phyloP scores from a whole-genome alignment of 1,140 invertebrate species.

The Drosophila kikkawai region DNA sequence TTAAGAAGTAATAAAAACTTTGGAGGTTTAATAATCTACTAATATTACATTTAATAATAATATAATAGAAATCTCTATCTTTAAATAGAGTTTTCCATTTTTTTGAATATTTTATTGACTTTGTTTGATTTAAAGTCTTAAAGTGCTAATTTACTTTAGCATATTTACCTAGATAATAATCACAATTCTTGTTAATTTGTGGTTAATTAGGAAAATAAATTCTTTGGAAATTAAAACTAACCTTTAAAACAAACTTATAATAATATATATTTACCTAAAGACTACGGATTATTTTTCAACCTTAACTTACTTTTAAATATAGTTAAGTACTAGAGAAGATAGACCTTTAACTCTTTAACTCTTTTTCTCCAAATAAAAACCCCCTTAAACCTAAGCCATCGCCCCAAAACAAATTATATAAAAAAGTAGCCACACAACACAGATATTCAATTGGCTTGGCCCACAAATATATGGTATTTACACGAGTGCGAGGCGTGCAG shows the following conservation, averaged over 20 bases:
- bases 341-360: not conserved
- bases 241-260: too few species aligned
- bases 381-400: too few species aligned
- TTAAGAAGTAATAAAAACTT: not conserved
- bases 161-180: not conserved
- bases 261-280: too few species aligned
- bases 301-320: not conserved
- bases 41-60: not conserved
- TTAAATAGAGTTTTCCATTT: not conserved
- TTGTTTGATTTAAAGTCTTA: not conserved
- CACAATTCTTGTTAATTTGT: constrained; percentile 2
- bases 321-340: not conserved
- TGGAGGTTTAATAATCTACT: too few species aligned
- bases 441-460: constrained; percentile 25
- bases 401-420: not conserved
- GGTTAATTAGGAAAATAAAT: not conserved
- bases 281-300: not conserved
- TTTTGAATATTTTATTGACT: not conserved
- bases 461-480: constrained; percentile 7
- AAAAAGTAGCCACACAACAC: constrained; percentile 17
- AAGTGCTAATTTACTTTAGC: not conserved
- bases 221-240: not conserved
- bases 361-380: not conserved
- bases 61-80: not conserved
- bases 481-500: constrained; percentile 55